A percentile compares a stretch with the other conserved stretches of the same genome.
phyloP scores from a whole-genome alignment of 2,113 vertebrate species.

The Muntiacus muntjak region DNA sequence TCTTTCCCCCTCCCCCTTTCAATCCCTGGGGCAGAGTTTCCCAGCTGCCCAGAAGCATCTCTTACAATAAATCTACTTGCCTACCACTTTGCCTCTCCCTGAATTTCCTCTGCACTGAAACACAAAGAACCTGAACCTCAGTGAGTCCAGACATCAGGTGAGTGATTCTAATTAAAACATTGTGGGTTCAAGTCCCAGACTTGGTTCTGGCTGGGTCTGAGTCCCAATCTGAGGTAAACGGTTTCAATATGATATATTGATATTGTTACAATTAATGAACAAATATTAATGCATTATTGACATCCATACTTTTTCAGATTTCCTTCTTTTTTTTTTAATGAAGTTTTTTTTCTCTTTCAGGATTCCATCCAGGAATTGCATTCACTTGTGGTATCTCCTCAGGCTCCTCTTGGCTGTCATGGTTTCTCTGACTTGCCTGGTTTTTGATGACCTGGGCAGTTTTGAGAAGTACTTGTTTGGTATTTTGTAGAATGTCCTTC shows the following conservation, averaged over 20 bases:
- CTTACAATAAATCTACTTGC: not conserved
- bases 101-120: not conserved
- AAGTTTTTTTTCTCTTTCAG: not conserved
- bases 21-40: not conserved
- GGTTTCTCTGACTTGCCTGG: not conserved
- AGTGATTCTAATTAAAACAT: not conserved
- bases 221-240: not conserved
- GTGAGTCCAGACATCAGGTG: not conserved
- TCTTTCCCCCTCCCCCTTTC: not conserved
- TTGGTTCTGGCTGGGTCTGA: not conserved
- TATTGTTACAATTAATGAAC: not conserved
- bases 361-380: not conserved
- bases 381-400: not conserved
- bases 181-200: not conserved
- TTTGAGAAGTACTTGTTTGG: not conserved
- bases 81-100: not conserved
- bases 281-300: not conserved
- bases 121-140: not conserved
- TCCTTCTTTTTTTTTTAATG: not conserved
- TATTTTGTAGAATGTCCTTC: not conserved
- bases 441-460: not conserved
- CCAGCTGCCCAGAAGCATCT: not conserved
- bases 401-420: not conserved
- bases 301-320: not conserved
- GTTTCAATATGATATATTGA: not conserved